Conservation (phyloP, 2,113 vertebrate species). For the Pyxicephalus adspersus region DNA sequence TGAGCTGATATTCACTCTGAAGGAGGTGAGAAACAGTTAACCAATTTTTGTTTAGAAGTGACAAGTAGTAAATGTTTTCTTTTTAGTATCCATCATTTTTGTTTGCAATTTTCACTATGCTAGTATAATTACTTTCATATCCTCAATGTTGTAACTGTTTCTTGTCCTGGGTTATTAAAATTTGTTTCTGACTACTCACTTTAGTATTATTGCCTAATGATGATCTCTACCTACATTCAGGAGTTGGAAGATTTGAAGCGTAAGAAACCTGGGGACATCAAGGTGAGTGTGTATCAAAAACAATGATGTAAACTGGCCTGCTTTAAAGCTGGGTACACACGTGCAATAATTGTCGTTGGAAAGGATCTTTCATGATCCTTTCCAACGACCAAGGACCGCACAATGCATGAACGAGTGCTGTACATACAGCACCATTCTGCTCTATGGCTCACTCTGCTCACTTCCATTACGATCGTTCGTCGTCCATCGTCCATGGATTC, state of each 20-base stretch:
- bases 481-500: too few species aligned
- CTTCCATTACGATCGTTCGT: too few species aligned
- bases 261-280: constrained; percentile 49
- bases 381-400: too few species aligned
- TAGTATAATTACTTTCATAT: background rate
- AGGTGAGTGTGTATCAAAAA: constrained; percentile 11
- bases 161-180: background rate
- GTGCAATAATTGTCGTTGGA: too few species aligned
- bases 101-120: background rate
- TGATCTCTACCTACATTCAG: constrained; percentile 29
- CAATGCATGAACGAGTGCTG: too few species aligned
- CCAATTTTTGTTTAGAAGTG: background rate
- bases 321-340: too few species aligned
- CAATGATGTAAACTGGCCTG: background rate
- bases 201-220: background rate
- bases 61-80: background rate
- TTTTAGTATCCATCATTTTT: too few species aligned
- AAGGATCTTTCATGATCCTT: too few species aligned
- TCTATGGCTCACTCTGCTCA: too few species aligned
- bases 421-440: too few species aligned
- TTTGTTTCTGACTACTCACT: background rate
- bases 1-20: constrained; percentile 39
- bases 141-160: background rate
- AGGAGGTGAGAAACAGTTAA: constrained; percentile 40
- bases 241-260: constrained; percentile 49